A percentile compares a stretch with the other conserved stretches of the same genome.
Conservation (phyloP, 2,797 vertebrate genomes). For the Sebastes itinus region DNA sequence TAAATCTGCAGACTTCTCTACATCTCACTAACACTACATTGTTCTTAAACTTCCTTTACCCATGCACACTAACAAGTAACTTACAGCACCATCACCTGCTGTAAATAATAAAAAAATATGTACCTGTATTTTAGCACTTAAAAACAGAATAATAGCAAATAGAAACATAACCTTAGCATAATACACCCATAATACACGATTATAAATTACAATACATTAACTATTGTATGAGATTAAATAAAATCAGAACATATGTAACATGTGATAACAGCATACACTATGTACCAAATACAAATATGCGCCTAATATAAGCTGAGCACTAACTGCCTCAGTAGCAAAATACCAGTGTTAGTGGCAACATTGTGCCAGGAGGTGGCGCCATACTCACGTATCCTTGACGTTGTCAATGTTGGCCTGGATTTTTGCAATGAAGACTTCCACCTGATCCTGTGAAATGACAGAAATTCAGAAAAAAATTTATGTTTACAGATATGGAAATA, state of each 20-base stretch:
- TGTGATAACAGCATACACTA: not conserved
- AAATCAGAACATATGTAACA: not conserved
- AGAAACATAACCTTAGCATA: not conserved
- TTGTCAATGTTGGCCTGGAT: conserved; percentile 83
- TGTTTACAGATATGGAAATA: not conserved
- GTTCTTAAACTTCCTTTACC: not conserved
- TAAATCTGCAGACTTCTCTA: not conserved
- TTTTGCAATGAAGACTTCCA: conserved; percentile 82
- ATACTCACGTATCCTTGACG: conserved; percentile 89
- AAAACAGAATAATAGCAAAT: not conserved
- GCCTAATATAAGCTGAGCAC: not conserved
- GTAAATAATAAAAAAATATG: not conserved
- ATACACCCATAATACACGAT: not conserved
- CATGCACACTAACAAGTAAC: not conserved
- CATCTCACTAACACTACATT: not conserved
- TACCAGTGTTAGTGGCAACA: not conserved
- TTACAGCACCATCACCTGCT: not conserved
- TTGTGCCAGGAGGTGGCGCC: conserved; percentile 53
- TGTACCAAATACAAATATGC: not conserved
- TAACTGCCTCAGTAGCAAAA: not conserved
- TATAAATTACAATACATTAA: not conserved
- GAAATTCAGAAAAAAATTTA: conserved; percentile 1
- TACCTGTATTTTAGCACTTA: not conserved
- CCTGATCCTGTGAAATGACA: conserved; percentile 81
- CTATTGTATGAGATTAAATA: not conserved